Conservation (phyloP, 2,797 vertebrate genomes). For the Xenentodon cancila region DNA sequence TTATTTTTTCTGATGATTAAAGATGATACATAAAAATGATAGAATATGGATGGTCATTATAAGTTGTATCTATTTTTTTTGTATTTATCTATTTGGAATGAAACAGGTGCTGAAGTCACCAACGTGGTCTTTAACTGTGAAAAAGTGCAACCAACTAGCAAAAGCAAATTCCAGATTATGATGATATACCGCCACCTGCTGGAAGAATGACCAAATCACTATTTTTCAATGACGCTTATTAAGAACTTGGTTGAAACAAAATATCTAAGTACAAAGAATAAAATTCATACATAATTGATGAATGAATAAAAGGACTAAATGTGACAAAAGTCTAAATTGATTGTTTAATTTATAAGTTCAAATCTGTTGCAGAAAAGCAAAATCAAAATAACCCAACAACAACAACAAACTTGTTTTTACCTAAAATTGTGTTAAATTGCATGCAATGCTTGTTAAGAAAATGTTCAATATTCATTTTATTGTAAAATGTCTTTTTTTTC, state of each 20-base stretch:
- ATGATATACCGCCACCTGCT: slow-evolving; percentile 53
- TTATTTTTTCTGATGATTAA: too few species aligned
- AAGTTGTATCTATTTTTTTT: too few species aligned
- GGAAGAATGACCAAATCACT: slow-evolving; percentile 31
- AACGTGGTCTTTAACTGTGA: too few species aligned
- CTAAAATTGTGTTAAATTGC: neutral
- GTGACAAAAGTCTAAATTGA: neutral
- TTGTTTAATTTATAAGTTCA: neutral
- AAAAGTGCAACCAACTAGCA: too few species aligned
- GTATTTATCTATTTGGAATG: too few species aligned
- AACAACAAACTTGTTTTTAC: neutral
- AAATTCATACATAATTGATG: neutral
- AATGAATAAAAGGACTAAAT: neutral
- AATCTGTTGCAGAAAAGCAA: neutral
- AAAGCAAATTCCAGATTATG: neutral
- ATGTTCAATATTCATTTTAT: slow-evolving; percentile 7
- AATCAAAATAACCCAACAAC: neutral
- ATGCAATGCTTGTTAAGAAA: slow-evolving; percentile 9
- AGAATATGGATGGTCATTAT: too few species aligned
- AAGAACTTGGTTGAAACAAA: neutral
- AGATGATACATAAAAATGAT: too few species aligned
- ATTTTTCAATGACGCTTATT: neutral
- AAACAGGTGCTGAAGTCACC: too few species aligned
- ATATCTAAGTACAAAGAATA: neutral
- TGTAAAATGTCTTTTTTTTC: slow-evolving; percentile 12